These are phyloP conservation scores for Platycheirus rosarum DNA, from an alignment of 2,888 invertebrate genomes.

Conservation along the genomic window DNA sequence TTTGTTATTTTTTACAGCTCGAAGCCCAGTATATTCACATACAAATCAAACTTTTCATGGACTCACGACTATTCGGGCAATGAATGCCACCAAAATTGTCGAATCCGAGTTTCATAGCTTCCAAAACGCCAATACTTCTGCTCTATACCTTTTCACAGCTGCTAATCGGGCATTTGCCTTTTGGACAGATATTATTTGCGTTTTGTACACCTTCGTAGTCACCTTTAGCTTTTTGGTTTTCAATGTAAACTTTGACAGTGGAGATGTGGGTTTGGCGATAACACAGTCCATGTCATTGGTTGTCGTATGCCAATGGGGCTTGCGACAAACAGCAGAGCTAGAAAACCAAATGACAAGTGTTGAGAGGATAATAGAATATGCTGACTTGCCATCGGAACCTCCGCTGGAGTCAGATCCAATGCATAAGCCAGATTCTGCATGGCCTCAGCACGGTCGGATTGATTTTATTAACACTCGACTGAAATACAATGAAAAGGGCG, in stretches of 20 bases:
- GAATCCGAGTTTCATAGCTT: slow-evolving; percentile 86
- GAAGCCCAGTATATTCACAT: slow-evolving; percentile 91
- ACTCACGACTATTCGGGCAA: slow-evolving; percentile 89
- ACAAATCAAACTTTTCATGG: slow-evolving; percentile 90
- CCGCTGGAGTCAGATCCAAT: slow-evolving; percentile 83
- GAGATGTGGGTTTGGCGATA: slow-evolving; percentile 88
- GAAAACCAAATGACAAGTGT: slow-evolving; percentile 93
- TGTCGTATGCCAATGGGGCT: slow-evolving; percentile 91
- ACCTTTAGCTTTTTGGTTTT: slow-evolving; percentile 92
- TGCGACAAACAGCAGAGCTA: slow-evolving; percentile 92
- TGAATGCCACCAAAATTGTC: slow-evolving; percentile 86
- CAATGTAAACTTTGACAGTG: slow-evolving; percentile 82
- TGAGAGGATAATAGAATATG: slow-evolving; percentile 92
- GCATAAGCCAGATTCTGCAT: slow-evolving; percentile 83
- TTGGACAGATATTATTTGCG: slow-evolving; percentile 94
- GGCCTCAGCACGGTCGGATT: slow-evolving; percentile 88
- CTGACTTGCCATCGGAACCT: slow-evolving; percentile 86
- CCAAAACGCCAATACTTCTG: slow-evolving; percentile 88
- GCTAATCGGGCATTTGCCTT: slow-evolving; percentile 96
- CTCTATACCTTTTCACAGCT: slow-evolving; percentile 91
- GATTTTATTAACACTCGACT: slow-evolving; percentile 87
- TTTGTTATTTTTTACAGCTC: slow-evolving; percentile 83
- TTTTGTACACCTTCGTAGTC: slow-evolving; percentile 92
- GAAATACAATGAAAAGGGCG: slow-evolving; percentile 87
- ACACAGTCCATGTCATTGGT: slow-evolving; percentile 88